Evolutionary conservation across 1,140 invertebrate genomes (phyloP).

Genomic region (Philotrypesis tridentata): DNA sequence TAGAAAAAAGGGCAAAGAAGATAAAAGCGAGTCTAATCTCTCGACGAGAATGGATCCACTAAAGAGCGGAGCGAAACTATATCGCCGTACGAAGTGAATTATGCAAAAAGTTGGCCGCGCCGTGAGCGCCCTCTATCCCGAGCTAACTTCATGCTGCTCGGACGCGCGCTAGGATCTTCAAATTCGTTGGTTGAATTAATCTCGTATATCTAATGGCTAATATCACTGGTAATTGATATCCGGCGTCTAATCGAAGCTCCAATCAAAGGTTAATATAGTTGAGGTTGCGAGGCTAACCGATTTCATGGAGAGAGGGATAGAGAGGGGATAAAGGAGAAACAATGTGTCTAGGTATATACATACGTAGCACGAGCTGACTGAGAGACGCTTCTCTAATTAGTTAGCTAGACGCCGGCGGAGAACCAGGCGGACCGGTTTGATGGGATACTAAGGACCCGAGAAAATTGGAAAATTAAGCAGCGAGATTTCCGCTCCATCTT

Average conservation of each 20-base stretch:
- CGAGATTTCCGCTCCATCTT: not conserved
- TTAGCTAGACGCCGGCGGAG: slow-evolving; percentile 48
- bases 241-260: not conserved
- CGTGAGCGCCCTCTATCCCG: not conserved
- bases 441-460: slow-evolving; percentile 61
- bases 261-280: not conserved
- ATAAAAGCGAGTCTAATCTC: not conserved
- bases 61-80: not conserved
- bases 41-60: not conserved
- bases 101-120: not conserved
- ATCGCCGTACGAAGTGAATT: not conserved
- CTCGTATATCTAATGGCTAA: not conserved
- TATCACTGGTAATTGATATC: not conserved
- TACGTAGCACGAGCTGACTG: not conserved
- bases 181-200: not conserved
- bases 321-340: not conserved
- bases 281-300: not conserved
- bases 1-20: not conserved
- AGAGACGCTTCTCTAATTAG: slow-evolving; percentile 56
- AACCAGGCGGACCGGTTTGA: slow-evolving; percentile 53
- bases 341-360: not conserved
- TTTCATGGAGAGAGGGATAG: not conserved
- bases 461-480: slow-evolving; percentile 63
- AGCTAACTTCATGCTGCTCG: not conserved
- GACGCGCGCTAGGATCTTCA: not conserved